These are phyloP conservation scores for Choristoneura fumiferana DNA, from an alignment of 1,140 invertebrate species.

Conservation along the genomic window DNA sequence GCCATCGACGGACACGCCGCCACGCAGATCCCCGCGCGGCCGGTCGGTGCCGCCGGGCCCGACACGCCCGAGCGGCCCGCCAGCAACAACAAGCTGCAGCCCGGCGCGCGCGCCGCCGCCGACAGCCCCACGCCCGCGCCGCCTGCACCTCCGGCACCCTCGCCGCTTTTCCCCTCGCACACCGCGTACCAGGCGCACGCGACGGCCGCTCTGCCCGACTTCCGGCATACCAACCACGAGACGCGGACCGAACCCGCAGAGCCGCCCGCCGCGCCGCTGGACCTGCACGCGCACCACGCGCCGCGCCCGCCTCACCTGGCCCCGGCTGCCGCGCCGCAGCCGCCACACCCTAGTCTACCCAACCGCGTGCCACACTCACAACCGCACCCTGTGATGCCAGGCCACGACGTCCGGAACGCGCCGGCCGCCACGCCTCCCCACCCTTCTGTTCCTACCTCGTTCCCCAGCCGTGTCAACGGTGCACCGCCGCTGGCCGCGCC, in stretches of 20 bases:
- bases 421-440: constrained; percentile 70
- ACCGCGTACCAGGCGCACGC: constrained; percentile 87
- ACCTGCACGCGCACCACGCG: constrained; percentile 63
- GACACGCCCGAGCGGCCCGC: constrained; percentile 77
- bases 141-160: constrained; percentile 58
- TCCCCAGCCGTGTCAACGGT: constrained; percentile 75
- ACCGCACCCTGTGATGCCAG: constrained; percentile 74
- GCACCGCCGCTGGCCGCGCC: constrained; percentile 77
- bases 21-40: constrained; percentile 58
- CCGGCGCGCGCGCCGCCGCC: constrained; percentile 80
- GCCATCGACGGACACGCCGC: constrained; percentile 60
- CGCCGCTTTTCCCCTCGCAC: constrained; percentile 61
- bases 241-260: constrained; percentile 72
- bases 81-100: constrained; percentile 87
- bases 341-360: constrained; percentile 56
- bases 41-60: constrained; percentile 61
- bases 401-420: constrained; percentile 63
- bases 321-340: constrained; percentile 53
- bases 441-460: constrained; percentile 79
- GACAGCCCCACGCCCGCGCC: constrained; percentile 68
- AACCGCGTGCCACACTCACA: constrained; percentile 73
- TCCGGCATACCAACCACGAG: constrained; percentile 76
- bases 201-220: constrained; percentile 81
- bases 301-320: constrained; percentile 67
- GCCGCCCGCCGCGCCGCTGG: constrained; percentile 75